These are phyloP conservation scores for Lemur catta DNA, from an alignment of 2,797 vertebrate species.

Conservation along the genomic window DNA sequence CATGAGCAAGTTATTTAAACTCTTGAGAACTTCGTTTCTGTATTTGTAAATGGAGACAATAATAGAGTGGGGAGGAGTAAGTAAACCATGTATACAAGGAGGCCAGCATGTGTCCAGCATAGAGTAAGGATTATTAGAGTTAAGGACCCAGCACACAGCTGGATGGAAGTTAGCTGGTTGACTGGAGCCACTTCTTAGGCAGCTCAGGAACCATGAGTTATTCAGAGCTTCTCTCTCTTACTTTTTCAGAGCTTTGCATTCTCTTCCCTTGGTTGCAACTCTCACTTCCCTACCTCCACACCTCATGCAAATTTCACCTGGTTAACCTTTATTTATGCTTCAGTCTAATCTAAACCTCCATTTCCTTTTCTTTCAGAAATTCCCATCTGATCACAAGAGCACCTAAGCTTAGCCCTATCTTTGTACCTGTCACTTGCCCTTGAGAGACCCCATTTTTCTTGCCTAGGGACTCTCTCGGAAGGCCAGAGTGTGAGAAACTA, in stretches of 20 bases:
- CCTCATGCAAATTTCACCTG: not conserved
- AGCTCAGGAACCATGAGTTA: not conserved
- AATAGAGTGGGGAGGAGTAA: not conserved
- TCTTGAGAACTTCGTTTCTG: not conserved
- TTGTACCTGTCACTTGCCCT: not conserved
- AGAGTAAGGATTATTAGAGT: not conserved
- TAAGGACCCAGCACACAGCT: accelerated
- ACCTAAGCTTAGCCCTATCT: not conserved
- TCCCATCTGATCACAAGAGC: not conserved
- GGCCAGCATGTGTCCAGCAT: not conserved
- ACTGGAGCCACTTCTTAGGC: not conserved
- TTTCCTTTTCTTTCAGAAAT: not conserved
- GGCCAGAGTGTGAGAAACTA: not conserved
- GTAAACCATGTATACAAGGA: not conserved
- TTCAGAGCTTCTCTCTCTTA: not conserved
- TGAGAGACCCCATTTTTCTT: not conserved
- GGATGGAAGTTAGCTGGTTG: not conserved
- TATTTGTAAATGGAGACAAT: not conserved
- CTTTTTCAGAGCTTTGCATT: not conserved
- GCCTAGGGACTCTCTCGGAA: too few species aligned
- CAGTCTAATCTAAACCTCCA: not conserved
- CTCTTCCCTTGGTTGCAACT: not conserved
- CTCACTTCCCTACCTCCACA: not conserved
- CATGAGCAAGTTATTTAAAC: not conserved
- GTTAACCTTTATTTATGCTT: not conserved